Percentiles rank a stretch among this genome's conserved stretches.
Evolutionary conservation across 1,140 invertebrate genomes (phyloP).

Genomic region (Drosophila willistoni): DNA sequence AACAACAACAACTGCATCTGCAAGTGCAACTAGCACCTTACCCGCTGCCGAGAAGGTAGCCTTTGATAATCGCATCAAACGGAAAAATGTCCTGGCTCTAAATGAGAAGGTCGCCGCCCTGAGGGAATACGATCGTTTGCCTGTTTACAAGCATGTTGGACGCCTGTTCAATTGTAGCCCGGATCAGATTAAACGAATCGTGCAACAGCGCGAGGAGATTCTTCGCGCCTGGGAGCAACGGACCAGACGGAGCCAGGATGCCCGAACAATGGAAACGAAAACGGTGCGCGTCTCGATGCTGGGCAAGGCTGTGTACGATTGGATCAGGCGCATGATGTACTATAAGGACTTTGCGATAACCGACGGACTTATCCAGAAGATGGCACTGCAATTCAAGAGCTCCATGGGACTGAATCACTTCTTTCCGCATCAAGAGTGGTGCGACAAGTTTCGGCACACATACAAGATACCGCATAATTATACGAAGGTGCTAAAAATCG

Average conservation of each 20-base stretch:
- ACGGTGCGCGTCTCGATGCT: conserved; percentile 74
- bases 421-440: conserved; percentile 80
- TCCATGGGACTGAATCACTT: conserved; percentile 73
- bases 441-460: conserved; percentile 72
- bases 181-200: conserved; percentile 80
- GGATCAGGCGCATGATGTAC: conserved; percentile 82
- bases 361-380: conserved; percentile 77
- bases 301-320: conserved; percentile 76
- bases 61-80: conserved; percentile 80
- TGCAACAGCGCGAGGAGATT: conserved; percentile 74
- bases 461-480: conserved; percentile 70
- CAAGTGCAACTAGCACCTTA: conserved; percentile 29
- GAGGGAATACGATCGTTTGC: conserved; percentile 72
- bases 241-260: conserved; percentile 68
- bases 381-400: conserved; percentile 78
- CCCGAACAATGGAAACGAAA: conserved; percentile 71
- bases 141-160: conserved; percentile 77
- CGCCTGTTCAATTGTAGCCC: conserved; percentile 79
- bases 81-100: conserved; percentile 76
- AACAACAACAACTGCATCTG: conserved; percentile 25
- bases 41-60: conserved; percentile 67
- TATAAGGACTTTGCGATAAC: conserved; percentile 78
- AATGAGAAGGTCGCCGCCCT: conserved; percentile 79
- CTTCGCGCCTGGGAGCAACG: conserved; percentile 76
- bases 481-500: conserved; percentile 67